A percentile compares a stretch with the other conserved stretches of the same genome.
Evolutionary conservation across 2,797 vertebrate genomes (phyloP).

Genomic region (Calcarius lapponicus): DNA sequence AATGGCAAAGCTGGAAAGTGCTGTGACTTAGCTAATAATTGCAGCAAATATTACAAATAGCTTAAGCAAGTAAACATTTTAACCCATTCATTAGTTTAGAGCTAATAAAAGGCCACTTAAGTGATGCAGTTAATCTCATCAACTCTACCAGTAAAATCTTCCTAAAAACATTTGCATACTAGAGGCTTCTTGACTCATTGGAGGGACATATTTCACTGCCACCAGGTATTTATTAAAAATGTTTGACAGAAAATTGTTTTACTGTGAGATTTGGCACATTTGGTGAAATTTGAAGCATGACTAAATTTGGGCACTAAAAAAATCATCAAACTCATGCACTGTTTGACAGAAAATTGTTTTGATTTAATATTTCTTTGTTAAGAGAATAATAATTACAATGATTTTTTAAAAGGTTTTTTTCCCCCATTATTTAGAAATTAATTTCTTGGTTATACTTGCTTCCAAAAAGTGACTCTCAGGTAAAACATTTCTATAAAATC

Average conservation of each 20-base stretch:
- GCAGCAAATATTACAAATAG: not conserved
- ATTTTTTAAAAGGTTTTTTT: accelerated
- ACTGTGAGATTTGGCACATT: not conserved
- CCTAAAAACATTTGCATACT: not conserved
- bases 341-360: not conserved
- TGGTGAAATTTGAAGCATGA: not conserved
- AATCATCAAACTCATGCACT: not conserved
- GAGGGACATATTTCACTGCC: not conserved
- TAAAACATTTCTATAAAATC: not conserved
- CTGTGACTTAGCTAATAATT: not conserved
- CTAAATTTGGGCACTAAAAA: not conserved
- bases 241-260: not conserved
- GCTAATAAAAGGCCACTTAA: not conserved
- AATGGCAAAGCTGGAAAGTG: not conserved
- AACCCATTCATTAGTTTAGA: not conserved
- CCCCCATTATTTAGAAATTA: not conserved
- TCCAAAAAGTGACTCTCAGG: not conserved
- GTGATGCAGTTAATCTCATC: not conserved
- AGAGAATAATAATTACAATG: not conserved
- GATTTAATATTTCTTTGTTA: not conserved
- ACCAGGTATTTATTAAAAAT: not conserved
- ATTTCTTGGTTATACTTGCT: not conserved
- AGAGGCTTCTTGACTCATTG: not conserved
- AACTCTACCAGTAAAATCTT: not conserved
- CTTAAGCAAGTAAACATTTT: not conserved